These are phyloP conservation scores for Cynaeus angustus DNA, from an alignment of 2,888 invertebrate species.

Conservation along the genomic window DNA sequence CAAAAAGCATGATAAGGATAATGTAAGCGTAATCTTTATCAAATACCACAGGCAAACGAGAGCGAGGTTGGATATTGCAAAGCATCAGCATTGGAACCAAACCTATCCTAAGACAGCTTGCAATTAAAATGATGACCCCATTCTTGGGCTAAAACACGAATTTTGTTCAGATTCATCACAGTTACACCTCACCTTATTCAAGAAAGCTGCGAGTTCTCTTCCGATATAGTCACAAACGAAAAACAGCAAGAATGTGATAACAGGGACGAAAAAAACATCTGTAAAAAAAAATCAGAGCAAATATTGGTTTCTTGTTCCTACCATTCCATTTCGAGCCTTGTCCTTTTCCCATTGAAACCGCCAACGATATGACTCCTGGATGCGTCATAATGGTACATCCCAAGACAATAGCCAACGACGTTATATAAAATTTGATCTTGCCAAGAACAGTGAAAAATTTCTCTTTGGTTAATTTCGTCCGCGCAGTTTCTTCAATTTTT, in stretches of 20 bases:
- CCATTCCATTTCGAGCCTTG: slow-evolving; percentile 55
- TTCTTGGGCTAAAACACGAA: slow-evolving; percentile 77
- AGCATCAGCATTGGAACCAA: slow-evolving; percentile 89
- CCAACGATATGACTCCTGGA: slow-evolving; percentile 58
- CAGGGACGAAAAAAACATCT: slow-evolving; percentile 62
- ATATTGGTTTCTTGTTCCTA: slow-evolving; percentile 18
- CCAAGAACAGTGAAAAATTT: slow-evolving; percentile 4
- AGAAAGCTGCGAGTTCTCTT: slow-evolving; percentile 56
- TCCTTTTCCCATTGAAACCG: slow-evolving; percentile 51
- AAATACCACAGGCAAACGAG: slow-evolving; percentile 84
- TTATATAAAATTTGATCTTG: slow-evolving; percentile 46
- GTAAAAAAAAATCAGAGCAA: too few species aligned
- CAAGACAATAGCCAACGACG: slow-evolving; percentile 54
- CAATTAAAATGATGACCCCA: slow-evolving; percentile 77
- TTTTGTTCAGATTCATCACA: slow-evolving; percentile 15
- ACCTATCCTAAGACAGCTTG: slow-evolving; percentile 78
- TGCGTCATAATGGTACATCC: slow-evolving; percentile 58
- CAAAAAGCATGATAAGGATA: slow-evolving; percentile 83
- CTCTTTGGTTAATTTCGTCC: slow-evolving; percentile 21
- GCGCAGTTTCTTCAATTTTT: slow-evolving; percentile 12
- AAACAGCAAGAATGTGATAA: slow-evolving; percentile 57
- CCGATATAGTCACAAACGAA: slow-evolving; percentile 58
- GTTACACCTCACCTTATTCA: slow-evolving; percentile 54
- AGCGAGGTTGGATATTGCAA: slow-evolving; percentile 89
- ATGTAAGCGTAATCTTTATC: slow-evolving; percentile 85